A percentile compares a stretch with the other conserved stretches of the same genome.
Conservation (phyloP, 2,113 vertebrate genomes). For the Amphiprion ocellaris region DNA sequence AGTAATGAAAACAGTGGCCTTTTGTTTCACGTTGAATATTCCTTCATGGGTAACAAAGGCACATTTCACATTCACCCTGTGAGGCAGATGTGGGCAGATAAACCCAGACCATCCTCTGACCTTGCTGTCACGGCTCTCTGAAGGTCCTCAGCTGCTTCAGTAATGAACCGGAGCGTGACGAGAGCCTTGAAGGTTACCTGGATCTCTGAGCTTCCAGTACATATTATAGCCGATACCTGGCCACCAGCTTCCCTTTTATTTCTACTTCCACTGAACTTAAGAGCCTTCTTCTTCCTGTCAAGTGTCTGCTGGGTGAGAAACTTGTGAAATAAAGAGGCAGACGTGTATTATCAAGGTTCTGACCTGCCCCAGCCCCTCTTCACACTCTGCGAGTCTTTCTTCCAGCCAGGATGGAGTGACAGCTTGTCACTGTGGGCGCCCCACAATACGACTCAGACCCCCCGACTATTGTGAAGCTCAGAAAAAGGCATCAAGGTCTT, state of each 20-base stretch:
- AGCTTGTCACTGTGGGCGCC: conserved; percentile 83
- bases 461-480: conserved; percentile 68
- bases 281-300: conserved; percentile 34
- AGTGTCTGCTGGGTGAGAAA: conserved; percentile 59
- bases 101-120: conserved; percentile 81
- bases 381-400: conserved; percentile 58
- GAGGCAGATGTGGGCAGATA: conserved; percentile 88
- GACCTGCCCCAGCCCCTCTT: conserved; percentile 60
- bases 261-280: conserved; percentile 13
- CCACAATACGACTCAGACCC: conserved; percentile 65
- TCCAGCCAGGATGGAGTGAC: conserved; percentile 72
- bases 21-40: conserved; percentile 96
- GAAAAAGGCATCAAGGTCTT: conserved; percentile 77
- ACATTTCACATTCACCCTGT: conserved; percentile 84
- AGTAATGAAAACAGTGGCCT: conserved; percentile 94
- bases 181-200: conserved; percentile 15
- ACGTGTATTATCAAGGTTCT: conserved; percentile 54
- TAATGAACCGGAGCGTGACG: conserved; percentile 17
- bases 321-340: conserved; percentile 49
- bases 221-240: not conserved
- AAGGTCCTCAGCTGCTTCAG: not conserved
- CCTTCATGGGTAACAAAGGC: conserved; percentile 92
- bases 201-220: not conserved
- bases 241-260: conserved; percentile 19
- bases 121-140: conserved; percentile 53